Conservation (phyloP, 2,113 vertebrate genomes). For the Misgurnus mizolepis region DNA sequence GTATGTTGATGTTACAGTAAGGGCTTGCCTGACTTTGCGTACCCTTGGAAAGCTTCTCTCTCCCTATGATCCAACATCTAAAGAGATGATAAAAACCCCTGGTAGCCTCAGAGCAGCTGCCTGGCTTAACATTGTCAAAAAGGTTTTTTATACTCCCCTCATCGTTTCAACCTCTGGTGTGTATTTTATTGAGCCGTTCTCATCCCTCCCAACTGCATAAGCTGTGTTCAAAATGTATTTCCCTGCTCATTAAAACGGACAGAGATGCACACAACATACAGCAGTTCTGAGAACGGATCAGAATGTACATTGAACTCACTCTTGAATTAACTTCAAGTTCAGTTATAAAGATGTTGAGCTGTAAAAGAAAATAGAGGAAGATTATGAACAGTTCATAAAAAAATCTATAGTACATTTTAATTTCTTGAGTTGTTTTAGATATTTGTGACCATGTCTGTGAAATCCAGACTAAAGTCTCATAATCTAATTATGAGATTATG, state of each 20-base stretch:
- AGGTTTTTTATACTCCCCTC: constrained; percentile 76
- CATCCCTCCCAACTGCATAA: constrained; percentile 75
- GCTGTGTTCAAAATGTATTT: constrained; percentile 80
- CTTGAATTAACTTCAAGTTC: not conserved
- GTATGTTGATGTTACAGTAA: constrained; percentile 73
- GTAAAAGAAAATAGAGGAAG: no score
- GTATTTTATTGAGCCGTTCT: constrained; percentile 84
- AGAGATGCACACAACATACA: constrained; percentile 66
- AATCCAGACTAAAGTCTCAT: no score
- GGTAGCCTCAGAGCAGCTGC: constrained; percentile 79
- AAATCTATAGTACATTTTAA: no score
- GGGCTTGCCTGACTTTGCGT: constrained; percentile 77
- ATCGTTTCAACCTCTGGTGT: constrained; percentile 79
- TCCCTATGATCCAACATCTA: constrained; percentile 82
- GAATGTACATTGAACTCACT: constrained; percentile 34
- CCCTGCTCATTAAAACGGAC: constrained; percentile 74
- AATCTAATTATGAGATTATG: no score
- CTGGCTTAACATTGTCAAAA: constrained; percentile 85
- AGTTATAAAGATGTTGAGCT: no score
- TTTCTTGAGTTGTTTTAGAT: no score
- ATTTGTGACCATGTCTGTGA: no score
- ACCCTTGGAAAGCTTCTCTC: constrained; percentile 79
- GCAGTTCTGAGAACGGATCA: constrained; percentile 60
- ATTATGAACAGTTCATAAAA: no score
- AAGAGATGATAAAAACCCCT: constrained; percentile 80